Percentiles rank a stretch among this genome's conserved stretches.
Conservation (phyloP, 2,797 vertebrate genomes). For the Netta rufina region DNA sequence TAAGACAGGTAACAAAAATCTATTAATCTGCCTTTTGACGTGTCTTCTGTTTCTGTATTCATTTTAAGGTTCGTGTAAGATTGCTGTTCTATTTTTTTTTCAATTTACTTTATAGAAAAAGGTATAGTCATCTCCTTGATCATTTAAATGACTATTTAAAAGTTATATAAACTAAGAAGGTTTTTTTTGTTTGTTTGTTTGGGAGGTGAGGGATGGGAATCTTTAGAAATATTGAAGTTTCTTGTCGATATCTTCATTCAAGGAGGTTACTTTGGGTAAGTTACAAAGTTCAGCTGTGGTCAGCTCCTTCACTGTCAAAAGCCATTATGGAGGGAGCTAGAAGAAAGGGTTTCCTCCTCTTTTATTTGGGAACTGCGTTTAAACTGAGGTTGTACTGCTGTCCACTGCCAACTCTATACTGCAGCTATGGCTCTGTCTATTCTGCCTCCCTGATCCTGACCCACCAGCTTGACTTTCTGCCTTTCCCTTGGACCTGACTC, state of each 20-base stretch:
- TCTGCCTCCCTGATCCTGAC: not conserved
- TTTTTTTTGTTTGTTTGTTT: not conserved
- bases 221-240: not conserved
- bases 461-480: not conserved
- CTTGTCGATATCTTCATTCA: not conserved
- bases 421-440: not conserved
- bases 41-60: fast-evolving
- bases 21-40: not conserved
- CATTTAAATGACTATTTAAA: not conserved
- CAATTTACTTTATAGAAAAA: not conserved
- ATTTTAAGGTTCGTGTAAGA: not conserved
- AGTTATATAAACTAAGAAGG: not conserved
- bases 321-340: not conserved
- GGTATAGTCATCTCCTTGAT: not conserved
- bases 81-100: not conserved
- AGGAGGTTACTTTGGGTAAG: not conserved
- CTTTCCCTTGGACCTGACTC: not conserved
- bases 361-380: not conserved
- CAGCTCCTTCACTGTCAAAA: not conserved
- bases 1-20: not conserved
- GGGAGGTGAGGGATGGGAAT: not conserved
- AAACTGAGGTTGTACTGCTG: not conserved
- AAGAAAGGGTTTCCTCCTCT: not conserved
- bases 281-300: not conserved
- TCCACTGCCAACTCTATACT: not conserved